Conservation (phyloP, 2,888 invertebrate species). For the Charanyca ferruginea region DNA sequence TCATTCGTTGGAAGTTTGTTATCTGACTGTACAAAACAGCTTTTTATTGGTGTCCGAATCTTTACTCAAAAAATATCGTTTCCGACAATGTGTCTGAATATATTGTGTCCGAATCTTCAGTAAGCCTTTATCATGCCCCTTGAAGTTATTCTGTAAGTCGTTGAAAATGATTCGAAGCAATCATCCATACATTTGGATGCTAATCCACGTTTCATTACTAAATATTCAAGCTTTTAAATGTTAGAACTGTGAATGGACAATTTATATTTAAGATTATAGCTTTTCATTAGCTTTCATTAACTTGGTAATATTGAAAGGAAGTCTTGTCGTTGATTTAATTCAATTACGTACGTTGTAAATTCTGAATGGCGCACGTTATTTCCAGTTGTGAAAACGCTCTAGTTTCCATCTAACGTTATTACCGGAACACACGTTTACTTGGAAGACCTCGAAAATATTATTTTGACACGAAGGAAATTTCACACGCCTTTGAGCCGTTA, state of each 20-base stretch:
- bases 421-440: slow-evolving; percentile 35
- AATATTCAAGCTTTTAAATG: slow-evolving; percentile 19
- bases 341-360: slow-evolving; percentile 14
- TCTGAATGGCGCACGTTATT: slow-evolving; percentile 13
- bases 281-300: slow-evolving; percentile 5
- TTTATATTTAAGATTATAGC: slow-evolving; percentile 21
- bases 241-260: slow-evolving; percentile 11
- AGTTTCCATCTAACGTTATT: slow-evolving; percentile 36
- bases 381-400: slow-evolving; percentile 49
- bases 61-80: too few species aligned
- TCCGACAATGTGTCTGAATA: too few species aligned
- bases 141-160: slow-evolving; percentile 32
- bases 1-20: too few species aligned
- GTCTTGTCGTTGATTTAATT: slow-evolving; percentile 1
- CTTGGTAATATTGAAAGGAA: slow-evolving; percentile 12
- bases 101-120: too few species aligned
- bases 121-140: slow-evolving; percentile 21
- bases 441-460: slow-evolving; percentile 22
- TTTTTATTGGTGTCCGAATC: too few species aligned
- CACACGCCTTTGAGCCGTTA: slow-evolving; percentile 49
- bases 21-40: too few species aligned
- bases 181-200: slow-evolving; percentile 41
- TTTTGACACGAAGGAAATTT: slow-evolving; percentile 48
- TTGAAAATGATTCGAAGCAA: slow-evolving; percentile 29
- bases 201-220: slow-evolving; percentile 31